phyloP scores from a whole-genome alignment of 2,888 invertebrate species.

The Criorhina ranunculi region DNA sequence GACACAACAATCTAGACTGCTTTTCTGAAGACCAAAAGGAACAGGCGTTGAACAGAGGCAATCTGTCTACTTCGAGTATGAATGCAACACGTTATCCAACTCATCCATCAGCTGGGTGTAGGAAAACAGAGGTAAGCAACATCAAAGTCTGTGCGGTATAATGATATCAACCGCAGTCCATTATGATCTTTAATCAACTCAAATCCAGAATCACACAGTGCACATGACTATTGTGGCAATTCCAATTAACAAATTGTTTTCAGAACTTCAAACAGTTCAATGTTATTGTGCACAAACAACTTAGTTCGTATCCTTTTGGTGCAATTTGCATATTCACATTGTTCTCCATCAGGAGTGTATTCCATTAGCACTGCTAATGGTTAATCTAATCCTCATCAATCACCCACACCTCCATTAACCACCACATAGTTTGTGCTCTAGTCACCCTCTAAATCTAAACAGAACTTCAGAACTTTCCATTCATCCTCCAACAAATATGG shows the following conservation, averaged over 20 bases:
- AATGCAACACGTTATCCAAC: too few species aligned
- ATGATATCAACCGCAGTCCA: too few species aligned
- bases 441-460: neutral
- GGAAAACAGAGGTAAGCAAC: too few species aligned
- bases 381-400: slow-evolving; percentile 1
- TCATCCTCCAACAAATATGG: neutral
- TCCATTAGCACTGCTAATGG: neutral
- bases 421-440: neutral
- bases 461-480: neutral
- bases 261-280: neutral
- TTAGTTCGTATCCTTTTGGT: neutral
- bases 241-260: neutral
- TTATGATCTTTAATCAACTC: too few species aligned
- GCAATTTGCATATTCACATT: neutral
- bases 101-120: too few species aligned
- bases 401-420: slow-evolving; percentile 3
- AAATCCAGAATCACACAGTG: too few species aligned
- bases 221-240: neutral
- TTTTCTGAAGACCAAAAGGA: too few species aligned
- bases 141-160: too few species aligned
- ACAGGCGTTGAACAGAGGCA: too few species aligned
- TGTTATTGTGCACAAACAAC: neutral
- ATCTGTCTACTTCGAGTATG: too few species aligned
- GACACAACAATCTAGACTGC: too few species aligned
- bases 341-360: neutral